Evolutionary conservation across 2,888 invertebrate genomes (phyloP).

Genomic region (Caenorhabditis sp.): DNA sequence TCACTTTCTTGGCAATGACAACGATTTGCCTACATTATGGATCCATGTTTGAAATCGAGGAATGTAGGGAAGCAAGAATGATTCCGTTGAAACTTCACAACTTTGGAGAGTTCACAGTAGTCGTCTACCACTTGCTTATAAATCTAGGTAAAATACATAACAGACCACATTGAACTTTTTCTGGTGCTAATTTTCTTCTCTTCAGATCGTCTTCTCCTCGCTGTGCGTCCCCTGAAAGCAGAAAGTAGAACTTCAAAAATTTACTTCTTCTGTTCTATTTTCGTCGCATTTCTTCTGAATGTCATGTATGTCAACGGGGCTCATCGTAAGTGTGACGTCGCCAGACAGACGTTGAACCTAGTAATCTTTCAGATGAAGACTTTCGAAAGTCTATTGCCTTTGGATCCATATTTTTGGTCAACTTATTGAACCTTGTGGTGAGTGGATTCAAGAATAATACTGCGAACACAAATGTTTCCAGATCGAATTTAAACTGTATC

Average conservation of each 20-base stretch:
- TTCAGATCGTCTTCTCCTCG: constrained; percentile 42
- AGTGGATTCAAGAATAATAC: background rate
- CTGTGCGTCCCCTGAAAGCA: constrained; percentile 29
- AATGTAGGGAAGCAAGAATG: constrained; percentile 33
- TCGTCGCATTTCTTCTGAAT: constrained; percentile 26
- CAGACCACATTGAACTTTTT: too few species aligned
- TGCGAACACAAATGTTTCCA: background rate
- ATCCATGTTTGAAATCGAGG: constrained; percentile 44
- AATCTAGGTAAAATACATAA: too few species aligned
- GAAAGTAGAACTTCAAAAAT: constrained; percentile 5
- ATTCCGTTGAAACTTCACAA: constrained; percentile 42
- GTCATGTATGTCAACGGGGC: constrained; percentile 22
- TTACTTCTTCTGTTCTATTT: constrained; percentile 8
- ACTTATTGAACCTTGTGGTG: constrained; percentile 34
- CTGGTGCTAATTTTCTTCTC: background rate
- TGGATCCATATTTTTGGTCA: constrained; percentile 20
- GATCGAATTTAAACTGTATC: constrained; percentile 41
- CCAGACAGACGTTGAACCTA: background rate
- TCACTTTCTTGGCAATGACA: constrained; percentile 34
- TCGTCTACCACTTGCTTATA: constrained; percentile 38
- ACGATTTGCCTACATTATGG: constrained; percentile 30
- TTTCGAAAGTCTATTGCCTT: constrained; percentile 44
- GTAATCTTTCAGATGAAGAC: constrained; percentile 45
- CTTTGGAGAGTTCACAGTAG: constrained; percentile 42
- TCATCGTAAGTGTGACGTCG: constrained; percentile 19